phyloP scores from a whole-genome alignment of 2,113 vertebrate species.

The Nothocercus nigrocapillus region DNA sequence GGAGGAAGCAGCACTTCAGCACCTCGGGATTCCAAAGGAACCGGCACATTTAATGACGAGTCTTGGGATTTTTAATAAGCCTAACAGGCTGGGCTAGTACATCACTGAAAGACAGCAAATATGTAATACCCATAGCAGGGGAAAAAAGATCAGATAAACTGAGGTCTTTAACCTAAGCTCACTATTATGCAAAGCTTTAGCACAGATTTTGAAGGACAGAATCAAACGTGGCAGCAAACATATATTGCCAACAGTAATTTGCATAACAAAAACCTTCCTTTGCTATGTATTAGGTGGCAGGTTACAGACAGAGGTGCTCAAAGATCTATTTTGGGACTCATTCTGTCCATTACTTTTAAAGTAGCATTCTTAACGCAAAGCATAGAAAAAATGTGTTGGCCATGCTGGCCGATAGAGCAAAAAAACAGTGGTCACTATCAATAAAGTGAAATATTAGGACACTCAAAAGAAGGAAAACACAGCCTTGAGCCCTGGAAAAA shows the following conservation, averaged over 20 bases:
- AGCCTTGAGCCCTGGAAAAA: neutral
- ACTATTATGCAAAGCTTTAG: neutral
- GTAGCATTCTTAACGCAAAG: neutral
- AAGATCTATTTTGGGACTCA: neutral
- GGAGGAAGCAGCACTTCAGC: neutral
- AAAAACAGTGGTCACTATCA: neutral
- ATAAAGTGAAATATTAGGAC: neutral
- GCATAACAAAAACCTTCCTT: neutral
- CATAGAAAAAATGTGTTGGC: neutral
- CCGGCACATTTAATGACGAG: neutral
- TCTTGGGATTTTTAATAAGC: neutral
- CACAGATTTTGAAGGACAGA: neutral
- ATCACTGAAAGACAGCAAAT: neutral
- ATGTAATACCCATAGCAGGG: neutral
- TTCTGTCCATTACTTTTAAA: neutral
- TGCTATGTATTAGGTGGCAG: neutral
- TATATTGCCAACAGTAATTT: neutral
- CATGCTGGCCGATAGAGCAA: neutral
- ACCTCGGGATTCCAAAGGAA: neutral
- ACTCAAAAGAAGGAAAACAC: rapidly evolving
- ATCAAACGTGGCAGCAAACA: neutral
- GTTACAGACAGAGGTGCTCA: neutral
- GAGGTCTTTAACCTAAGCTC: neutral
- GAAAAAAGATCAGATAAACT: neutral
- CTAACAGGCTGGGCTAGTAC: neutral